Evolutionary conservation across 2,888 invertebrate genomes (phyloP), one percentile per base, ranked within the genome.

Genomic region (Drosophila putrida): DNA sequence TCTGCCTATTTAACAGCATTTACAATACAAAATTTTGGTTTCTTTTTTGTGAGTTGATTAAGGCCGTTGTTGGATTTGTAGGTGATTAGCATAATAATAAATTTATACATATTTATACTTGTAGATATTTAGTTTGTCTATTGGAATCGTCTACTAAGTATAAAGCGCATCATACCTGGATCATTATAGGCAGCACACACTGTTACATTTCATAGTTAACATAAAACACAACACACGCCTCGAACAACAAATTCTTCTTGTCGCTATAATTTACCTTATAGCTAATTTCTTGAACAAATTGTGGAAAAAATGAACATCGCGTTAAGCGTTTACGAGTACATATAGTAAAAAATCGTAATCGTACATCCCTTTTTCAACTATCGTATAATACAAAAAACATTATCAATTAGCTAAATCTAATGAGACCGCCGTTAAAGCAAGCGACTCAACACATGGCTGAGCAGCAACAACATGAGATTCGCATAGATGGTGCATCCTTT

Each of bases 401-500:
- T 80, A 80, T 70, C 70, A 67, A 43, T 73, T 74, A 77, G 68
- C 73, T 78, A 73, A 75, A 57, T 47, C 36, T 50, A 71, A 69
- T 55, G 55, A 41, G 47, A 44, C 61, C 68, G 79, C 64, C 82
- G 91, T 90, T 92, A 91, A 69, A 91, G 90, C 80, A 86, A 83
- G 75, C 82, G 85, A 69, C 82, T 89, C 57, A 91, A 61, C 71
- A 80, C 71, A 65, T 87, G 78, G 66, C 90, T 79, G 59, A 91
- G 68, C 58, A 91, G 64, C 60, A 92, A 70, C 74, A 92, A 80
- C 60, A 81, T 62, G 41, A 89, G 80, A 79, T 90, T 92, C 57
- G 85, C 80, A 71, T 89, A 85, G 47, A 90, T 70, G 54, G 78
- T 76, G 64, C 82, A 89, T 11, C 91, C 93, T 74, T 93, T 93